Base-by-base conservation (phyloP, 1,140 invertebrate genomes). In the Galleria mellonella region DNA sequence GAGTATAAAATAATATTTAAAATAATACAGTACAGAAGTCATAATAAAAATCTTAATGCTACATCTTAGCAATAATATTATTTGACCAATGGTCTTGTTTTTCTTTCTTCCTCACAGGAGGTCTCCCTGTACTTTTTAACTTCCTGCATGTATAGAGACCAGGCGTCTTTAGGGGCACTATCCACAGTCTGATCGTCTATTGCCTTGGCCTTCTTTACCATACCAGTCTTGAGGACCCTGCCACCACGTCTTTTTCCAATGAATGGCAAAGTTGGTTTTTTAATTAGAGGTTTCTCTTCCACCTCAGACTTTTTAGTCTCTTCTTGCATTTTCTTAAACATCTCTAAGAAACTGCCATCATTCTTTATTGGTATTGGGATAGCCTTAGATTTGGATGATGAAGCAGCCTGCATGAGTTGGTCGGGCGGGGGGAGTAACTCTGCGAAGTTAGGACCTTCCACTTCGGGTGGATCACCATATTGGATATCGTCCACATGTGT, bases 111-210 rank as follows among this genome's bases (percentile, higher is more conserved):
- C 74, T 97, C 94, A 82, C 96, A 97, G 43, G 94, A 95, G 35
- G 94, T 93, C 74, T 96, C 94, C 70, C 94, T 92, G 65, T 97
- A 98, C 66, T 94, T 94, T 71, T 95, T 94, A 5, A 98, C 96
- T 90, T 97, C 96, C 15, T 92, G 93, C 91, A 97, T 92, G 66
- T 98, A 98, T 1, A 95, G 82, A 0, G 94, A 94, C 96, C 96
- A 97, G 5, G 96, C 94, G 83, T 97, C 95, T 74, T 94, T 94
- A 0, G 92, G 92, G 44, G 91, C 88, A 47, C 89, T 89, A 17
- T 90, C 88, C n/a, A 83, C 83, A 10, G 83, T 84, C 55, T 89
- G 87, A 47, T 92, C 90, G 17, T 90, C 89, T 32, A 89, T 87
- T 14, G 89, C 89, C 73, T 93, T 92, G 15, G 90, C 88, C 70